phyloP scores from a whole-genome alignment of 2,797 vertebrate species.

The Thamnophis elegans region DNA sequence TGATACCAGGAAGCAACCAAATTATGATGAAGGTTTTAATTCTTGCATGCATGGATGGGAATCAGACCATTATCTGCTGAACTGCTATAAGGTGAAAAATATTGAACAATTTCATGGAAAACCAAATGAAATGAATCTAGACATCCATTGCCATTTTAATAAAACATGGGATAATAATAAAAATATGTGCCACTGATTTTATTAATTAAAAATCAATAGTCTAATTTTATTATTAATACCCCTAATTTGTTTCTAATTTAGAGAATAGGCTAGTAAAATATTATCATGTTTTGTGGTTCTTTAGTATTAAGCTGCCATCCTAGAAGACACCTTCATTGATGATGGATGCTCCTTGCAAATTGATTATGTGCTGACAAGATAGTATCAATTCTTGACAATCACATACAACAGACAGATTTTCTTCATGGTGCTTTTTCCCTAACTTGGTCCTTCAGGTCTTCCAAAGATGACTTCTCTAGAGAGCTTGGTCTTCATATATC shows the following conservation, averaged over 20 bases:
- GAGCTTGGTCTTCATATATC: not conserved
- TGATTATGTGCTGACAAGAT: not conserved
- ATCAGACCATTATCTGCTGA: conserved; percentile 75
- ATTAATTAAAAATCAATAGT: not conserved
- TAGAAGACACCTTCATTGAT: not conserved
- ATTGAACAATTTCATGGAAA: not conserved
- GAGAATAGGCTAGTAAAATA: not conserved
- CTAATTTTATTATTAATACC: not conserved
- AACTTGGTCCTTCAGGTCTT: not conserved
- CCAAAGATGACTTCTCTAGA: not conserved
- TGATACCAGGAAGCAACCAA: conserved; percentile 69
- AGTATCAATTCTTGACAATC: not conserved
- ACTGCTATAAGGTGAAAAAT: conserved; percentile 86
- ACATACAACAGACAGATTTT: not conserved
- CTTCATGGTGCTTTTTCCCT: not conserved
- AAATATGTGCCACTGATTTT: not conserved
- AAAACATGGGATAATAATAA: not conserved
- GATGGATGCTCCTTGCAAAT: not conserved
- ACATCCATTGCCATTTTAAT: not conserved
- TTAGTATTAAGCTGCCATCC: not conserved
- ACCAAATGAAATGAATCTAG: not conserved
- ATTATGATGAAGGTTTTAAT: conserved; percentile 71
- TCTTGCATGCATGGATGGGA: conserved; percentile 88
- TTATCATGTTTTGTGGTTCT: not conserved
- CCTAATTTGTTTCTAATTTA: not conserved